A percentile compares a stretch with the other conserved stretches of the same genome.
phyloP scores from a whole-genome alignment of 2,797 vertebrate species.

The Mus caroli region DNA sequence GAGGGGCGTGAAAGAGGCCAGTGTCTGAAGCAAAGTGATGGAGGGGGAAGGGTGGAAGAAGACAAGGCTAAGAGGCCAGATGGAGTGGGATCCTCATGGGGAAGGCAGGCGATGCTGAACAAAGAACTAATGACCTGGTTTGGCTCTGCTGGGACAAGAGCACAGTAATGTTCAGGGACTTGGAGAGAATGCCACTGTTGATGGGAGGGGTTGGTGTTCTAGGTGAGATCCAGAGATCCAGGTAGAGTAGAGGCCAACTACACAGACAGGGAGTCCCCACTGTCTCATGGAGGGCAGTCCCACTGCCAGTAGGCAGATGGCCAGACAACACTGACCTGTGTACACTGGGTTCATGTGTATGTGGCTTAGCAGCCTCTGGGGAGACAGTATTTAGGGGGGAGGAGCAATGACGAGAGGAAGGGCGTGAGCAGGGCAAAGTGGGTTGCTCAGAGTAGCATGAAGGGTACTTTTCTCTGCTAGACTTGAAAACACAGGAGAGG shows the following conservation, averaged over 20 bases:
- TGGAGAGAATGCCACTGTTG: neutral
- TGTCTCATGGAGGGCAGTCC: neutral
- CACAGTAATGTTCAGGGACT: neutral
- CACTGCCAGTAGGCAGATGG: conserved; percentile 67
- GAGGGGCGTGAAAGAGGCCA: neutral
- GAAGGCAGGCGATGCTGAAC: neutral
- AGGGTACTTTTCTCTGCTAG: neutral
- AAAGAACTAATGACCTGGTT: conserved; percentile 40
- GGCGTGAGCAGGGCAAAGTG: neutral
- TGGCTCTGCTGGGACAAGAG: conserved; percentile 4
- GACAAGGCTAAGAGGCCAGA: neutral
- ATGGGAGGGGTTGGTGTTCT: neutral
- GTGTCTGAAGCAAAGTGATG: neutral
- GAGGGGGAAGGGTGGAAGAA: neutral
- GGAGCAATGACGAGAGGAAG: neutral
- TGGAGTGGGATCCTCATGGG: neutral
- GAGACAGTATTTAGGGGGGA: neutral
- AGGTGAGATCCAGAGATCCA: neutral
- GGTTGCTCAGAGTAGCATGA: rapidly evolving
- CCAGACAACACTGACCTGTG: conserved; percentile 69
- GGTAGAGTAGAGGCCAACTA: neutral
- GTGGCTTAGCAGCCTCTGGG: neutral
- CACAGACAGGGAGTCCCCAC: neutral
- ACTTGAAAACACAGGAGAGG: neutral
- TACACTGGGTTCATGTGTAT: neutral